Evolutionary conservation across 2,113 vertebrate species (phyloP).

Genomic region (Phylloscopus whistleri): DNA sequence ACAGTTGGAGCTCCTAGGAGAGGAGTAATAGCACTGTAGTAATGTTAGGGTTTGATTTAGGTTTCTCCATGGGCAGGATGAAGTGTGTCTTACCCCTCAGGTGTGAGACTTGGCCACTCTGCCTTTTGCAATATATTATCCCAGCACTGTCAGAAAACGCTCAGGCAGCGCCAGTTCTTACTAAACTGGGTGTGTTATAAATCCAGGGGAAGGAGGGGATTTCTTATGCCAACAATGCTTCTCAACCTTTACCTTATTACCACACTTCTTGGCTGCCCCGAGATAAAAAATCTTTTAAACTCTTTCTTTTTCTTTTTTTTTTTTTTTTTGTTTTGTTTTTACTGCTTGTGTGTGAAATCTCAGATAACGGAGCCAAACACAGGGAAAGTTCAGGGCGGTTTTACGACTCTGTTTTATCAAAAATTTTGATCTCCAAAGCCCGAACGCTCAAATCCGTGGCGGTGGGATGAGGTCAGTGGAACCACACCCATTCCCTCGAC

Average conservation of each 20-base stretch:
- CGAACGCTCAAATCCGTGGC: background rate
- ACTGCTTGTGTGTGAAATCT: constrained; percentile 49
- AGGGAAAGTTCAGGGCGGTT: constrained; percentile 49
- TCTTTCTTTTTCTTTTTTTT: background rate
- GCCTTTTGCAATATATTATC: constrained; percentile 61
- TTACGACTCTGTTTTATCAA: constrained; percentile 39
- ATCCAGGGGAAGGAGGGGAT: constrained; percentile 45
- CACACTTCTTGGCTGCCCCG: constrained; percentile 52
- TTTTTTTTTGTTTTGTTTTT: background rate
- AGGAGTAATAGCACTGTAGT: constrained; percentile 11
- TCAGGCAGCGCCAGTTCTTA: constrained; percentile 62
- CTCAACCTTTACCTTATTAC: constrained; percentile 75
- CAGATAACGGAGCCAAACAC: constrained; percentile 24
- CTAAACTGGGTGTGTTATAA: constrained; percentile 62
- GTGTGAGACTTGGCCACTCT: constrained; percentile 73
- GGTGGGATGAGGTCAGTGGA: constrained; percentile 43
- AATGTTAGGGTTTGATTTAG: constrained; percentile 60
- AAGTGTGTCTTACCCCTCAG: constrained; percentile 65
- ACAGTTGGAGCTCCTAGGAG: background rate
- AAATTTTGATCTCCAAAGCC: constrained; percentile 34
- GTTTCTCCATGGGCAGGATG: constrained; percentile 40
- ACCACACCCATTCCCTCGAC: constrained; percentile 41
- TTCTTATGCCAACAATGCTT: constrained; percentile 65
- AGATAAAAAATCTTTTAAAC: constrained; percentile 58
- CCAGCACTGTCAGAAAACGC: constrained; percentile 54